phyloP scores from a whole-genome alignment of 2,888 invertebrate genomes.

The Chirona hameri region DNA sequence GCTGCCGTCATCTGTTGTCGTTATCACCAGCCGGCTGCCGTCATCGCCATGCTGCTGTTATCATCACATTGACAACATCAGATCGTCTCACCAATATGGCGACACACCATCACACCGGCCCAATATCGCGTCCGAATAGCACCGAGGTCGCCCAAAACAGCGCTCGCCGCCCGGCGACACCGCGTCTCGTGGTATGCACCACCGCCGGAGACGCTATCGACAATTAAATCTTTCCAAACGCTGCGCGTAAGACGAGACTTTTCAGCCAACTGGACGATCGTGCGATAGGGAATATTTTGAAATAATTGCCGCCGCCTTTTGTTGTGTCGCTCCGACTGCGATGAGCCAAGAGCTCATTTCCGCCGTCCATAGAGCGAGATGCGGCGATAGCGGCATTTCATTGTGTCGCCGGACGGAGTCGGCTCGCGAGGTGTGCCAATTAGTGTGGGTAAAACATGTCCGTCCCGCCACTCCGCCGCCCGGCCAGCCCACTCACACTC shows the following conservation, averaged over 20 bases:
- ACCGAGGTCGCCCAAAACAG: no score
- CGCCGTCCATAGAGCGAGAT: background rate
- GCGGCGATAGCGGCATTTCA: background rate
- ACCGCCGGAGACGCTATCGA: background rate
- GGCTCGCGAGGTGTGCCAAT: background rate
- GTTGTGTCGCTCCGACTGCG: constrained; percentile 6
- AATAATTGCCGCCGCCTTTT: constrained; percentile 10
- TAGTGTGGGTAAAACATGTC: background rate
- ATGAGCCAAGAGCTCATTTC: constrained; percentile 12
- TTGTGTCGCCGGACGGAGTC: background rate
- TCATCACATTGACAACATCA: no score
- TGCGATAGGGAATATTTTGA: constrained; percentile 24
- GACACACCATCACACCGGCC: no score
- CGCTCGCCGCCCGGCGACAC: no score
- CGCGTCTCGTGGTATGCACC: background rate
- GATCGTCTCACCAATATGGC: no score
- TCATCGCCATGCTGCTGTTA: no score
- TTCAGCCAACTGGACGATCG: background rate
- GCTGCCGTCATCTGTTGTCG: no score
- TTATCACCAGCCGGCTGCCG: no score
- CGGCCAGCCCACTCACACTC: background rate
- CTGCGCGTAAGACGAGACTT: constrained; percentile 1
- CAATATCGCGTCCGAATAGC: no score
- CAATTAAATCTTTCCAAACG: constrained; percentile 25
- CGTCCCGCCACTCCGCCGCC: background rate